A percentile compares a stretch with the other conserved stretches of the same genome.
These are phyloP conservation scores for Hydrochoerus hydrochaeris DNA, from an alignment of 2,113 vertebrate species.

Conservation along the genomic window DNA sequence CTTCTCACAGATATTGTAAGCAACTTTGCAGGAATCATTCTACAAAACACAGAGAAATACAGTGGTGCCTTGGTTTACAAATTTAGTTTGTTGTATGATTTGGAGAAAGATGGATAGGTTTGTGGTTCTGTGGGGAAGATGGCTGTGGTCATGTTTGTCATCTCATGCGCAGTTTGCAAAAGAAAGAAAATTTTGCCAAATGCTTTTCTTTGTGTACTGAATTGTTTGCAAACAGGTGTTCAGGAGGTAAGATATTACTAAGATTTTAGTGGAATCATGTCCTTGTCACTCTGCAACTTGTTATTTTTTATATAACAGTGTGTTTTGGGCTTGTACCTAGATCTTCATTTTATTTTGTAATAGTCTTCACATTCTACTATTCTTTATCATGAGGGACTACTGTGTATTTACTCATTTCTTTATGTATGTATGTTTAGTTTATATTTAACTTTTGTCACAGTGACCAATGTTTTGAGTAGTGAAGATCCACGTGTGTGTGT, in stretches of 20 bases:
- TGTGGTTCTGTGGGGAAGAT: background rate
- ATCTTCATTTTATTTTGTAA: background rate
- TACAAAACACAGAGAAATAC: background rate
- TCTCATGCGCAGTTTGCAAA: background rate
- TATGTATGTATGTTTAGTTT: background rate
- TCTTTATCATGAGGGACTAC: background rate
- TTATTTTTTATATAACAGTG: background rate
- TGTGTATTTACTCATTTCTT: background rate
- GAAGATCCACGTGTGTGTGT: background rate
- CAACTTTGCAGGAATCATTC: background rate
- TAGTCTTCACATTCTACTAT: background rate
- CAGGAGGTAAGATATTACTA: background rate
- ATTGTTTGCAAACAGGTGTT: background rate
- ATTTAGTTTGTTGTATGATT: background rate
- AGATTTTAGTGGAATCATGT: background rate
- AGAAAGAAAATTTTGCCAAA: background rate
- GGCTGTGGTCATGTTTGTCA: background rate
- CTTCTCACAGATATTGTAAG: background rate
- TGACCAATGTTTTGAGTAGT: background rate
- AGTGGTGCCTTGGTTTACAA: background rate
- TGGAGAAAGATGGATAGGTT: background rate
- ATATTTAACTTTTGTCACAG: background rate
- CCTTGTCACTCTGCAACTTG: background rate
- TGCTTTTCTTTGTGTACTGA: background rate
- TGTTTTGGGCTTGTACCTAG: background rate